Conservation (phyloP, 2,888 invertebrate species). For the Cephus sareptanus region DNA sequence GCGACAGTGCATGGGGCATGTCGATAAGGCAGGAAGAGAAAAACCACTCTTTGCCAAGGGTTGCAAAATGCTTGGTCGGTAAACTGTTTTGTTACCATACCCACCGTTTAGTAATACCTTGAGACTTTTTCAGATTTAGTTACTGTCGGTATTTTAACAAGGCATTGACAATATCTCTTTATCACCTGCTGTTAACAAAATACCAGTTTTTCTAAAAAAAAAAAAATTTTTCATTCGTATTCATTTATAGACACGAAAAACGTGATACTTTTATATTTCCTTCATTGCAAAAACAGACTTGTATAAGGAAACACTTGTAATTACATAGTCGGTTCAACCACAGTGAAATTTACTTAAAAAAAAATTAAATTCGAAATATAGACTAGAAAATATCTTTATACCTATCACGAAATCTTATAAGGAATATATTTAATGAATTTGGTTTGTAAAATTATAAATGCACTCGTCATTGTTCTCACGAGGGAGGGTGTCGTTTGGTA, state of each 20-base stretch:
- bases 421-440: neutral
- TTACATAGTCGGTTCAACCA: neutral
- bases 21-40: constrained; percentile 38
- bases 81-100: neutral
- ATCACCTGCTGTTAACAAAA: neutral
- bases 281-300: no score
- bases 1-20: constrained; percentile 29
- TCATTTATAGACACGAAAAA: neutral
- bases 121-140: neutral
- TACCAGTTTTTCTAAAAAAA: neutral
- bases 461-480: neutral
- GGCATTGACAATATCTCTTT: neutral
- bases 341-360: no score
- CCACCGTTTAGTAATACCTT: neutral
- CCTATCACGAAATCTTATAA: neutral
- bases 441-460: neutral
- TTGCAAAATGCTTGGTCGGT: constrained; percentile 17
- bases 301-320: neutral
- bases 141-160: neutral
- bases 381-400: neutral
- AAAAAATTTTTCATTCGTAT: neutral
- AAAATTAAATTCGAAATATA: neutral
- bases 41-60: constrained; percentile 11
- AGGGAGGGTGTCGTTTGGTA: neutral
- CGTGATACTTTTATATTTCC: no score